Evolutionary conservation across 2,797 vertebrate species (phyloP).

Genomic region (Enoplosus armatus): DNA sequence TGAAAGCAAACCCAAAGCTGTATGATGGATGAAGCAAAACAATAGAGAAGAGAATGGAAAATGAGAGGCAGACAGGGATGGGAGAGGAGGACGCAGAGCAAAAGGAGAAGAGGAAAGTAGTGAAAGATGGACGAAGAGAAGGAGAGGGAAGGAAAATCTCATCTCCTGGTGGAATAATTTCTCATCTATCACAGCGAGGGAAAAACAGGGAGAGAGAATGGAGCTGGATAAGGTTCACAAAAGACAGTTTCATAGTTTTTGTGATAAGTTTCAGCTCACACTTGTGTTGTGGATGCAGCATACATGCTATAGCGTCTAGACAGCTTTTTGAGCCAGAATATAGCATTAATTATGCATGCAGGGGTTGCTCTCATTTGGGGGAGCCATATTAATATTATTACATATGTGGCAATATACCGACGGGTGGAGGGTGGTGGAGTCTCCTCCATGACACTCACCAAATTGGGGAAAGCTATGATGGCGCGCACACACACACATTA

Average conservation of each 20-base stretch:
- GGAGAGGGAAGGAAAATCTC: conserved; percentile 77
- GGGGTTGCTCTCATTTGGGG: conserved; percentile 79
- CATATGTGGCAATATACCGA: conserved; percentile 76
- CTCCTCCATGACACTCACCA: conserved; percentile 68
- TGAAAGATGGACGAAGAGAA: conserved; percentile 62
- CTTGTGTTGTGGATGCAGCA: conserved; percentile 34
- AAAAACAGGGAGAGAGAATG: conserved; percentile 58
- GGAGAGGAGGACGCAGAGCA: conserved; percentile 48
- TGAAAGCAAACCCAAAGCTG: conserved; percentile 53
- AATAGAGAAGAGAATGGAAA: conserved; percentile 48
- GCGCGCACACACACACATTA: conserved; percentile 21
- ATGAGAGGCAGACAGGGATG: conserved; percentile 22
- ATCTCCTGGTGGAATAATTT: conserved; percentile 83
- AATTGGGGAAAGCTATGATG: conserved; percentile 70
- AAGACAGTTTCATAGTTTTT: conserved; percentile 51
- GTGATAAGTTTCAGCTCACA: conserved; percentile 49
- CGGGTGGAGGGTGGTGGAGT: conserved; percentile 54
- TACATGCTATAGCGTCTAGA: conserved; percentile 77
- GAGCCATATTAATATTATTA: conserved; percentile 86
- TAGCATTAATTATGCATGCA: conserved; percentile 87
- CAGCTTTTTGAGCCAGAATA: conserved; percentile 73
- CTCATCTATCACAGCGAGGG: conserved; percentile 85
- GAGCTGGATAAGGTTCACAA: conserved; percentile 46
- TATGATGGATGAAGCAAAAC: conserved; percentile 62
- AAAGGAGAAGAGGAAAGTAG: conserved; percentile 52